Evolutionary conservation across 2,113 vertebrate genomes (phyloP).

Genomic region (Cephalopterus ornatus): DNA sequence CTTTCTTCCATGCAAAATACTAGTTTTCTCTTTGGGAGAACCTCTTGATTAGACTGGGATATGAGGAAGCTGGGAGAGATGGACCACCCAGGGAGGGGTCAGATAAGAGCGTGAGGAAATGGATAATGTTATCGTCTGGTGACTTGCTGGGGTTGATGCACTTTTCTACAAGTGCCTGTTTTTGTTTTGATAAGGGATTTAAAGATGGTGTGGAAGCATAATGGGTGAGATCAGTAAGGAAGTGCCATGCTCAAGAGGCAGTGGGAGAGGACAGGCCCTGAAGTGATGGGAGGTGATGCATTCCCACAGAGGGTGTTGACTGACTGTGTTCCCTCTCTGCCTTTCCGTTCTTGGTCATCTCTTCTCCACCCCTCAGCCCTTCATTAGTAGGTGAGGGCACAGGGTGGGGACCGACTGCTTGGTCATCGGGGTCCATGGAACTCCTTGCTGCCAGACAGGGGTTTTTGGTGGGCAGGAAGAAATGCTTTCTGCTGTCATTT

Average conservation of each 20-base stretch:
- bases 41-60: not conserved
- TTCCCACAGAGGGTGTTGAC: not conserved
- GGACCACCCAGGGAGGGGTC: constrained; percentile 18
- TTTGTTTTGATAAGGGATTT: constrained; percentile 47
- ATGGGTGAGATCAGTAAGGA: constrained; percentile 27
- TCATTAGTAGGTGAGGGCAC: accelerated
- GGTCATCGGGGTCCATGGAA: not conserved
- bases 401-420: not conserved
- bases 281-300: accelerated
- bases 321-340: not conserved
- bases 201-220: not conserved
- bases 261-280: not conserved
- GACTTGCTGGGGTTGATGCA: not conserved
- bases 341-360: not conserved
- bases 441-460: not conserved
- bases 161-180: not conserved
- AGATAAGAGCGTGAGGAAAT: constrained; percentile 32
- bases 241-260: not conserved
- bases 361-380: not conserved
- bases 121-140: not conserved
- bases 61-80: not conserved
- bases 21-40: not conserved
- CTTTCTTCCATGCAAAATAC: not conserved
- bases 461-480: not conserved
- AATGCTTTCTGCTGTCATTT: not conserved